Evolutionary conservation across 2,113 vertebrate species (phyloP).

Genomic region (Hiodon tergisus): DNA sequence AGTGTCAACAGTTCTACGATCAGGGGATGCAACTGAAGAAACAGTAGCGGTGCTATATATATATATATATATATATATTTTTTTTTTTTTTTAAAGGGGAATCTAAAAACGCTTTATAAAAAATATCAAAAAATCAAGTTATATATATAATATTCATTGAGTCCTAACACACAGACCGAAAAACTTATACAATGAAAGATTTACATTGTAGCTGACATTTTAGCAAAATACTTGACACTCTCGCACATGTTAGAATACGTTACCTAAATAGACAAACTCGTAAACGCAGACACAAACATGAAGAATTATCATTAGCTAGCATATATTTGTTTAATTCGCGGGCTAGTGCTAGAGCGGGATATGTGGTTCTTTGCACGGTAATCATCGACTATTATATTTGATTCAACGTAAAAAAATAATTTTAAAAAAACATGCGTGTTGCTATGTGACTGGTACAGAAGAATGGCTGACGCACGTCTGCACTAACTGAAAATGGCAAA

Average conservation of each 20-base stretch:
- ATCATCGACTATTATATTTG: neutral
- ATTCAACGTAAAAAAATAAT: neutral
- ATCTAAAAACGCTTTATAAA: neutral
- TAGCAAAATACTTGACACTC: neutral
- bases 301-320: too few species aligned
- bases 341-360: neutral
- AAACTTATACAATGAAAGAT: too few species aligned
- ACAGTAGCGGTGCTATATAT: too few species aligned
- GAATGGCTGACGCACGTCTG: neutral
- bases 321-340: too few species aligned
- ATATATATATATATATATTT: too few species aligned
- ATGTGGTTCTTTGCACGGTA: neutral
- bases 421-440: slow-evolving; percentile 11
- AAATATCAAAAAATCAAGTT: neutral
- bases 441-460: slow-evolving; percentile 2
- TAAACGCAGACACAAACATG: neutral
- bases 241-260: neutral
- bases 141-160: too few species aligned
- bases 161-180: too few species aligned
- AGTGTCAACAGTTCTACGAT: too few species aligned
- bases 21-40: too few species aligned
- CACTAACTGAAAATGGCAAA: neutral
- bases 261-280: neutral
- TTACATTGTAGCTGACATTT: too few species aligned
- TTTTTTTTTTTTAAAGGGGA: too few species aligned